These are phyloP conservation scores for Drosophila melanica DNA, from an alignment of 1,140 invertebrate genomes.

Conservation along the genomic window DNA sequence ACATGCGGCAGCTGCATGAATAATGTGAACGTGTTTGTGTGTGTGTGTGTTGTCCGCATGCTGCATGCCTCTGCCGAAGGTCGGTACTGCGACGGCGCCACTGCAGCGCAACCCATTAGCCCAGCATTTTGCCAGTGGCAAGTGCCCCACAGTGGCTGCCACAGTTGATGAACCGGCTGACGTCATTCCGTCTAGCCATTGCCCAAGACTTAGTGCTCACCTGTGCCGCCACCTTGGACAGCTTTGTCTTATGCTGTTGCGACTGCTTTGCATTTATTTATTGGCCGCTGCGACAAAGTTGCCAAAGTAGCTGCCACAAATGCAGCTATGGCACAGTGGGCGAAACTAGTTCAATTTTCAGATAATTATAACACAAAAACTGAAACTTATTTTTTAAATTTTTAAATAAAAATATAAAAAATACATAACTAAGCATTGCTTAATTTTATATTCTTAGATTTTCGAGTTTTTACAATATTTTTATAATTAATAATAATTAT, in stretches of 20 bases:
- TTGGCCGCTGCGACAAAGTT: constrained; percentile 75
- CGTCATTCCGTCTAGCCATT: constrained; percentile 54
- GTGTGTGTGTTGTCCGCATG: constrained; percentile 37
- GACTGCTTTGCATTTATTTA: constrained; percentile 61
- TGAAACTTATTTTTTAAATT: too few species aligned
- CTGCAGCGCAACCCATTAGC: constrained; percentile 40
- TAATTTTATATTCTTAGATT: too few species aligned
- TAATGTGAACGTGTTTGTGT: constrained; percentile 52
- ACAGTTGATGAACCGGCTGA: constrained; percentile 66
- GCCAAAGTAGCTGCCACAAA: constrained; percentile 17
- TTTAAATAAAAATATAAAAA: too few species aligned
- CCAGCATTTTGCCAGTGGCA: constrained; percentile 15
- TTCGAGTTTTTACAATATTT: too few species aligned
- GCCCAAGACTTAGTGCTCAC: constrained; percentile 24
- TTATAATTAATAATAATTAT: too few species aligned
- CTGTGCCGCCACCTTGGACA: constrained; percentile 26
- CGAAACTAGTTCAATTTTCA: too few species aligned
- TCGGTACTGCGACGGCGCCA: constrained; percentile 41
- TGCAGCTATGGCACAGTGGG: not conserved
- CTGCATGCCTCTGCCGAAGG: constrained; percentile 52
- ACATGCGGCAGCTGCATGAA: constrained; percentile 75
- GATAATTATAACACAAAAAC: too few species aligned
- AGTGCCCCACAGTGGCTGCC: constrained; percentile 8
- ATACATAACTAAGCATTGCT: too few species aligned
- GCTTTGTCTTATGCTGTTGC: constrained; percentile 43